A percentile compares a stretch with the other conserved stretches of the same genome.
phyloP scores from a whole-genome alignment of 1,140 invertebrate species.

The Achatina immaculata region DNA sequence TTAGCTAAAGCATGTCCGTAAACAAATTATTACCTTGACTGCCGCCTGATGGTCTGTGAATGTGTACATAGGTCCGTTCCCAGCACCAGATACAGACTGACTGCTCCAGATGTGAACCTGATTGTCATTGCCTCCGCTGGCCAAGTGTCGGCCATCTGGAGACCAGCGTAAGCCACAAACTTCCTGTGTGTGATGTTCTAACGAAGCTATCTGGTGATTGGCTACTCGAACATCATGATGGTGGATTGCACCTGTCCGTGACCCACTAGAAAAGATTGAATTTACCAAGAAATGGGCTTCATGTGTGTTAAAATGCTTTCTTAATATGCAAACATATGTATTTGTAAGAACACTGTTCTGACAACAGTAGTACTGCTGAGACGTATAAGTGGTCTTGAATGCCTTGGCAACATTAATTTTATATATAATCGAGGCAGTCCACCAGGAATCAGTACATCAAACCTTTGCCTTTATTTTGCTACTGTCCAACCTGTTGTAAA shows the following conservation, averaged over 20 bases:
- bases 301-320: not conserved
- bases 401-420: no score
- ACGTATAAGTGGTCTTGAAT: no score
- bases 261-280: conserved; percentile 78
- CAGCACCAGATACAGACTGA: conserved; percentile 43
- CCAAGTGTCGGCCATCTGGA: conserved; percentile 88
- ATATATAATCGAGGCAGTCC: no score
- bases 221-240: conserved; percentile 94
- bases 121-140: conserved; percentile 97
- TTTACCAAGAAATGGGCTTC: not conserved
- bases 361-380: not conserved
- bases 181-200: conserved; percentile 84
- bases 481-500: no score
- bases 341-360: not conserved
- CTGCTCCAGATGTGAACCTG: conserved; percentile 88
- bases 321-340: not conserved
- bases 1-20: no score
- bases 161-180: conserved; percentile 98
- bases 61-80: conserved; percentile 46
- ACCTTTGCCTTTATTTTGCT: no score
- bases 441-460: no score
- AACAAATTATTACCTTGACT: conserved; percentile 71
- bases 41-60: conserved; percentile 71
- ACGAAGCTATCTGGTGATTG: conserved; percentile 84
- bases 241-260: conserved; percentile 87